Evolutionary conservation across 2,113 vertebrate genomes (phyloP), one percentile per base, ranked within the genome.

Genomic region (Aleadryas rufinucha): DNA sequence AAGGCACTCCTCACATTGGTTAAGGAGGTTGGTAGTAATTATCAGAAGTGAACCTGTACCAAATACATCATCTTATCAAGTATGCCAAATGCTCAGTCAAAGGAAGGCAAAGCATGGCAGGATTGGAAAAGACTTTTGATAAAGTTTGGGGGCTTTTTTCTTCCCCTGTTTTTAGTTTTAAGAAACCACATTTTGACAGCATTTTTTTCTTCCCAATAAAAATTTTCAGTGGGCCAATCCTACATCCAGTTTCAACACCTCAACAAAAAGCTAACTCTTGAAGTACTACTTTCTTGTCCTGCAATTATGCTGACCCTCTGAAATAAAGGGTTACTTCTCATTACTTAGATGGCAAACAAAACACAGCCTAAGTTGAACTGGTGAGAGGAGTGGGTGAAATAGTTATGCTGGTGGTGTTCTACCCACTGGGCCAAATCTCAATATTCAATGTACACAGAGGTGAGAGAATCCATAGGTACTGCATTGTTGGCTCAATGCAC

Each of bases 21-120:
- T 96, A 97, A 97, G 97, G 97, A 98, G 97, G 96, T 88, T 97
- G 97, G 97, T 52, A 86, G 83, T 24, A 88, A 81, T 53, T 30
- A 27, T 47, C n/a, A 49, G 50, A 96, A 88, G 77, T 33, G 75
- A 95, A 84, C 78, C 37, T 95, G 56, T 50, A 42, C n/a, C 6
- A 4, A 93, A 64, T 35, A 41, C 47, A 87, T 16, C n/a, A 39
- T 31, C 52, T 64, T 45, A 42, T 5, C 33, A 50, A 24, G 68
- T 33, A 41, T 45, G 80, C 71, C 92, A 82, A 90, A 75, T 68
- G 90, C 90, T 81, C 41, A 22, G 70, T 50, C 84, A 87, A 82
- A 74, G 47, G 78, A 30, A 93, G 42, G 63, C 35, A 66, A 93
- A 92, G 79, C 68, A 77, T 30, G 83, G 41, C 87, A 90, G 49